Percentiles rank a stretch among this genome's conserved stretches.
Conservation (phyloP, 2,888 invertebrate species). For the Sussaba pulchella region DNA sequence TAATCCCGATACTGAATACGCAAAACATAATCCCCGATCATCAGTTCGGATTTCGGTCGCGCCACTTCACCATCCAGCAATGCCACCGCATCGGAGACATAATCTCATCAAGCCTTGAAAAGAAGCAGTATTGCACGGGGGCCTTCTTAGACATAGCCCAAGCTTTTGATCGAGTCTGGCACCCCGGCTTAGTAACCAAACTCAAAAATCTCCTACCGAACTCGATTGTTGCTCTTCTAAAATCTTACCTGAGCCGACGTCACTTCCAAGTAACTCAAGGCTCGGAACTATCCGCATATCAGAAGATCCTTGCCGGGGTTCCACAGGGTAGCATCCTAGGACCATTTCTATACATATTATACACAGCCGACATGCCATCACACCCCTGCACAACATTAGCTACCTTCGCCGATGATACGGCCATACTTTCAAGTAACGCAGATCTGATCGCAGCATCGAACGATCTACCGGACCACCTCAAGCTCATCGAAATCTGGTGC, state of each 20-base stretch:
- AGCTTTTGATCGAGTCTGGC: neutral
- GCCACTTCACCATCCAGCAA: neutral
- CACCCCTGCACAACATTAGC: neutral
- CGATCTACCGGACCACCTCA: neutral
- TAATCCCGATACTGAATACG: neutral
- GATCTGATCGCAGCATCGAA: neutral
- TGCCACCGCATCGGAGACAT: neutral
- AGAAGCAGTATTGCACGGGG: neutral
- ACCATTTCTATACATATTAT: slow-evolving; percentile 2
- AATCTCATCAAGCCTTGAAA: neutral
- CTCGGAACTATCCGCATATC: neutral
- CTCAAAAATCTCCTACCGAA: neutral
- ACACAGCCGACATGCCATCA: neutral
- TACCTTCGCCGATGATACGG: slow-evolving; percentile 3
- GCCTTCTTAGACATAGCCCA: too few species aligned
- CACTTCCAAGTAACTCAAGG: slow-evolving; percentile 5
- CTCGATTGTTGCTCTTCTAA: neutral
- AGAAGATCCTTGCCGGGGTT: neutral
- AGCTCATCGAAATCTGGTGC: neutral
- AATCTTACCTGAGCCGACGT: neutral
- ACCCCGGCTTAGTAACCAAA: neutral
- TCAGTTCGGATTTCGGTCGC: neutral
- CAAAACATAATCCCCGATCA: neutral
- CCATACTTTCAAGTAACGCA: neutral
- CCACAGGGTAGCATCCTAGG: slow-evolving; percentile 34